Evolutionary conservation across 1,140 invertebrate species (phyloP), one percentile per base, ranked within the genome.

Genomic region (Battus philenor): DNA sequence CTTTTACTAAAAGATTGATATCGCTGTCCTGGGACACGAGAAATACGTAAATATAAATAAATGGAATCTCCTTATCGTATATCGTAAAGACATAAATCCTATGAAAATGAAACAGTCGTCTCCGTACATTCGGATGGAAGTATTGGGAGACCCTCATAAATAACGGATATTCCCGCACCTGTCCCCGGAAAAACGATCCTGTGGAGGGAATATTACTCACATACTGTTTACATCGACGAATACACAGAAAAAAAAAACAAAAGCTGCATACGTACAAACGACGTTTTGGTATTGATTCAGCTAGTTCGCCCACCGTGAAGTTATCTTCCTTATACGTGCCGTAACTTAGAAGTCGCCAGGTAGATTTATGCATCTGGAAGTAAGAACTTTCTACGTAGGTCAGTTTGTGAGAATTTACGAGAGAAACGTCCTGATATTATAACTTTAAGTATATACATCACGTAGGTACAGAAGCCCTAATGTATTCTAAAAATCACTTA

Each of bases 121-220:
- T 26, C 22, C 47, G 50, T 58, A 52, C 52, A 53, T 52, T 58
- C 29, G 38, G 36, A 43, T 47, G 20, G 43, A 43, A 53, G 49
- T 52, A 61, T 55, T 49, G 55, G 44, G 54, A 50, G 64, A 54
- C 53, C 59, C 57, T 57, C 68, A 57, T 71, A 71, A 71, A 71
- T 74, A 67, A 68, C 53, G 45, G 46, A 55, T 57, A 54, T 56
- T 50, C 41, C 43, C 54, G 58, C 70, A 74, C 70, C 70, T 74
- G 69, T 68, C 60, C 58, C 47, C 24, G 45, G 44, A 67, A 50
- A 54, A 60, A 54, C 46, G 47, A 26, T 47, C 50, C 44, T 58
- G 58, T 59, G 45, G 54, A 50, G 36, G 44, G 52, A 30, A 60
- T 54, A 58, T 59, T 65, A 55, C 59, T 36, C 46, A 47, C 15